Base-by-base conservation (phyloP, 1,140 invertebrate species). In the Drosophila novamexicana region DNA sequence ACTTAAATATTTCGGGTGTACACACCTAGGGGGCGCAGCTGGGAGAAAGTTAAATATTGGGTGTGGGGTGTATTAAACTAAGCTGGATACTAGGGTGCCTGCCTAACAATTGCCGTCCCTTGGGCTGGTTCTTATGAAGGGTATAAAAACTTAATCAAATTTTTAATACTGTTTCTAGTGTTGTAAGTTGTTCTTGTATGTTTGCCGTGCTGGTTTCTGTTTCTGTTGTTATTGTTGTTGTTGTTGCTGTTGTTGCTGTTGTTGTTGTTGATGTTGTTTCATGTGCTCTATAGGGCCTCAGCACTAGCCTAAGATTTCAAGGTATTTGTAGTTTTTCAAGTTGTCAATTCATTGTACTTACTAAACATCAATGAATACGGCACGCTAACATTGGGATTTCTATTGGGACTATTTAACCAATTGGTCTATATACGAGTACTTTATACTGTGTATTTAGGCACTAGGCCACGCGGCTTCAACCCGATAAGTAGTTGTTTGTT, bases 221-320 rank as follows among this genome's bases (percentile, higher is more conserved):
- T 45, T 47, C 29, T 44, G 42, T 37, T 57, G 4, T 57, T 53
- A 36, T 69, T 63, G 50, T 59, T 76, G 45, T 53, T 56, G 56
- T 54, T 56, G 61, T 54, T 62, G 34, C 42, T 77, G 49, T 81
- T 62, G 49, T 63, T 58, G 58, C 68, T 68, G 40, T 73, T 54
- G 44, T 77, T 58, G 47, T 67, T 73, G 59, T 77, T 63, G 77
- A 70, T 75, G 45, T 79, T 66, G 67, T 73, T 76, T 66, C 50
- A 75, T 81, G 83, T 88, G 82, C 75, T 88, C 79, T 88, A 76
- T 77, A 81, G 79, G 75, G 74, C 82, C 82, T 85, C 79, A 79
- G 79, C 79, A 69, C 68, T 79, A 88, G 77, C 81, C 77, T 84
- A 80, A 79, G 44, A 62, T 64, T 54, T 50, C 36, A 4, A 42